Base-by-base conservation (phyloP, 2,888 invertebrate genomes). In the Cremastobaeus sp. region DNA sequence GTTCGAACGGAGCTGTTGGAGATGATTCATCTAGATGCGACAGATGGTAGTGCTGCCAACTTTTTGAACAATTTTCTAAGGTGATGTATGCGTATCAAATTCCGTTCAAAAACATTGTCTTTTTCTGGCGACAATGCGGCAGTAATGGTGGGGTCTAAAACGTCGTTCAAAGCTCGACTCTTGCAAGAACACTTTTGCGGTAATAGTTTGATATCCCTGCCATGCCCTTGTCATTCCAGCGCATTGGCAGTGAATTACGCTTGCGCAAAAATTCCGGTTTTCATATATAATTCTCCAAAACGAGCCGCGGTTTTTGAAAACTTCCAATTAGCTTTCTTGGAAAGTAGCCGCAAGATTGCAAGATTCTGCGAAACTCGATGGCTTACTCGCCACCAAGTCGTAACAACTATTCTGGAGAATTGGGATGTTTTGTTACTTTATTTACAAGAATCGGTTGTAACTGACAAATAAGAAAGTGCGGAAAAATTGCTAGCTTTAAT, bases 21-120 rank as follows among this genome's bases (percentile, higher is more conserved):
- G 20, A 18, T 35, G 18, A 50, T 50, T 5, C 3, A 18, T 11
- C 8, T 50, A 5, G 20, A 48, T 20, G 48, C 32, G 34, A 17
- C 9, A 34, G 20, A 48, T 34, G 15, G 48, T 15, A 18, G 25
- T 43, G 43, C 43, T 2, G 21, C 20, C 4, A 21, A 20, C n/a
- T 43, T 43, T 9, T 66, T 45, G 21, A 28, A 25, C 50, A 43
- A 12, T 75, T 35, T 2, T n/a, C 18, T 8, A 17, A 50, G 11
- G 11, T 18, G 4, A 9, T 76, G 20, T 30, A 25, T 25, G 25
- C 3, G 8, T 8, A 8, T 25, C 4, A 25, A 8, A 25, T 25
- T 5, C 25, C 25, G 8, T 25, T 25, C 8, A 8, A 8, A 8
- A 25, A 25, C 8, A 25, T 25, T 5, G 25, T 25, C 25, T 5